phyloP scores from a whole-genome alignment of 1,140 invertebrate species.

The Hypothenemus hampei region DNA sequence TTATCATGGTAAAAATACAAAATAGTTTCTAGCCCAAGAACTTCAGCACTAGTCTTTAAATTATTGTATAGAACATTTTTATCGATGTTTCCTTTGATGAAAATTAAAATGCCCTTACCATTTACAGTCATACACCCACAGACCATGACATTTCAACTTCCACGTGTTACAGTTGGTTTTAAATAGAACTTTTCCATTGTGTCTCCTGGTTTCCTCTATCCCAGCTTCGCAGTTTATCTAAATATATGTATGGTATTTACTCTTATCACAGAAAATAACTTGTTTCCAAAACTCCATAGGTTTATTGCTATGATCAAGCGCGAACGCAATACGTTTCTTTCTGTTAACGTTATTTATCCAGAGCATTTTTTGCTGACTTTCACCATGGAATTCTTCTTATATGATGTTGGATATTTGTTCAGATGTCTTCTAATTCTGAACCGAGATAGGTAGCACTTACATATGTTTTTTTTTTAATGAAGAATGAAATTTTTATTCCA shows the following conservation, averaged over 20 bases:
- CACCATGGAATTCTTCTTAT: neutral
- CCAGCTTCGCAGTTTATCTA: neutral
- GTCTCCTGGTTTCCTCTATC: neutral
- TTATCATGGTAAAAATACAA: neutral
- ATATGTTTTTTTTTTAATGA: neutral
- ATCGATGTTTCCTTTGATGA: neutral
- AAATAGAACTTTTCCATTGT: neutral
- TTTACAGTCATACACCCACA: neutral
- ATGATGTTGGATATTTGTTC: neutral
- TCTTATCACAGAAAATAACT: neutral
- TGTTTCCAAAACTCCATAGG: neutral
- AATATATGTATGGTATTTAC: neutral
- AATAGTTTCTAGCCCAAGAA: neutral
- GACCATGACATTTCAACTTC: neutral
- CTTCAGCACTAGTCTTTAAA: neutral
- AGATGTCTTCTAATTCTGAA: neutral
- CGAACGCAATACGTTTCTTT: neutral
- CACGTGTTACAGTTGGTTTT: neutral
- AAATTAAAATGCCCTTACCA: neutral
- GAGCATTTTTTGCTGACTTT: neutral
- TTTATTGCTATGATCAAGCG: neutral
- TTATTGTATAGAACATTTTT: neutral
- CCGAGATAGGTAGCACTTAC: neutral
- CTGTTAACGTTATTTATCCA: neutral
- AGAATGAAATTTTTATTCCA: neutral